phyloP scores from a whole-genome alignment of 2,888 invertebrate species.

The Acleris sparsana region DNA sequence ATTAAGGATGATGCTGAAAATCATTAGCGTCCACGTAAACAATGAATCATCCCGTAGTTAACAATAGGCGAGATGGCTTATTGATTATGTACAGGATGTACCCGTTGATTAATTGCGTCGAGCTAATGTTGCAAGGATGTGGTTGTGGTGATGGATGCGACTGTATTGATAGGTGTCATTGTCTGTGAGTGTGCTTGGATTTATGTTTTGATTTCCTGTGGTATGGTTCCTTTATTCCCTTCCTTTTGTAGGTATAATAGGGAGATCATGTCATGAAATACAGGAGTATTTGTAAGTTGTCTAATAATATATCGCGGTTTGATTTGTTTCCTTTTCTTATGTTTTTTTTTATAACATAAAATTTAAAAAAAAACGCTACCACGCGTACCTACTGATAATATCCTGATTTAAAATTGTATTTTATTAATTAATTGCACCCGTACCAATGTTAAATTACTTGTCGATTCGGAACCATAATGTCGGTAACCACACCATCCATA shows the following conservation, averaged over 20 bases:
- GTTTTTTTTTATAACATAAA: no score
- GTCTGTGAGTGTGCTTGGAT: neutral
- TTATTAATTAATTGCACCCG: no score
- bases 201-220: no score
- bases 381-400: no score
- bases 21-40: slow-evolving; percentile 13
- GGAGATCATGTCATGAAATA: no score
- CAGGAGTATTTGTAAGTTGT: no score
- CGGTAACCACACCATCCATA: slow-evolving; percentile 79
- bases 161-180: slow-evolving; percentile 16
- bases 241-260: no score
- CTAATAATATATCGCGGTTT: no score
- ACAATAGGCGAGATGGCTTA: slow-evolving; percentile 50
- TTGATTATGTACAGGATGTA: slow-evolving; percentile 56
- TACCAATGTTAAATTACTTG: slow-evolving; percentile 8
- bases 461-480: slow-evolving; percentile 21
- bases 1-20: slow-evolving; percentile 10
- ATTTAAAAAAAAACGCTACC: no score
- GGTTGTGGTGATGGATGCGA: slow-evolving; percentile 26
- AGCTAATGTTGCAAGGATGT: slow-evolving; percentile 43
- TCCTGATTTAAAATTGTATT: no score
- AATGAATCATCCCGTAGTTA: slow-evolving; percentile 33
- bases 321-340: no score
- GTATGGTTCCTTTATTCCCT: no score
- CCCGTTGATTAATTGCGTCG: slow-evolving; percentile 49